Evolutionary conservation across 2,797 vertebrate genomes (phyloP).

Genomic region (Hyperoplus immaculatus): DNA sequence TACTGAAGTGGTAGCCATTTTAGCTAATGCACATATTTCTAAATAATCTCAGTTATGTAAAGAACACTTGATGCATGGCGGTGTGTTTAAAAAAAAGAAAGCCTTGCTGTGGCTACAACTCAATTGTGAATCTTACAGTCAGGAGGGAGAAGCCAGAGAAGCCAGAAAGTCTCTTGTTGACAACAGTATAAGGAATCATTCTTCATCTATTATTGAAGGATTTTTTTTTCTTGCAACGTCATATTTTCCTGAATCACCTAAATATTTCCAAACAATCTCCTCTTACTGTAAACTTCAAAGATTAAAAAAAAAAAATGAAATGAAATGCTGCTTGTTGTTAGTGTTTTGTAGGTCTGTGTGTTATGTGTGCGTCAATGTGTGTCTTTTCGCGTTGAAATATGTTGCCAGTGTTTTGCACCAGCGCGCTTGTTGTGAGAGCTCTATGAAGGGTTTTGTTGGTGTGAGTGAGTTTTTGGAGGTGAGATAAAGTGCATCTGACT

Average conservation of each 20-base stretch:
- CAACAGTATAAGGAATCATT: neutral
- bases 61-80: neutral
- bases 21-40: conserved; percentile 12
- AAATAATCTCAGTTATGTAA: conserved; percentile 9
- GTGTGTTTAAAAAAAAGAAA: neutral
- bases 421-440: too few species aligned
- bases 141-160: neutral
- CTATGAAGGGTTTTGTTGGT: too few species aligned
- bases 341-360: too few species aligned
- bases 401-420: too few species aligned
- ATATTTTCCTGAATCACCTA: neutral
- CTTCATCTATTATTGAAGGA: too few species aligned
- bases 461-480: too few species aligned
- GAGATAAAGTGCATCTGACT: too few species aligned
- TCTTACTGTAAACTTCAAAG: neutral
- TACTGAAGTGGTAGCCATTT: conserved; percentile 40
- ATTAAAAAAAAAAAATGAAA: too few species aligned
- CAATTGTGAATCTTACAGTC: neutral
- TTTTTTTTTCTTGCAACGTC: neutral
- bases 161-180: too few species aligned
- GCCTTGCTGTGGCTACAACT: neutral
- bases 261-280: neutral
- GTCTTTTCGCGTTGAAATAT: too few species aligned
- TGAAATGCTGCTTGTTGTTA: too few species aligned
- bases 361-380: too few species aligned